phyloP scores from a whole-genome alignment of 2,888 invertebrate species.

The Antheraea assamensis region DNA sequence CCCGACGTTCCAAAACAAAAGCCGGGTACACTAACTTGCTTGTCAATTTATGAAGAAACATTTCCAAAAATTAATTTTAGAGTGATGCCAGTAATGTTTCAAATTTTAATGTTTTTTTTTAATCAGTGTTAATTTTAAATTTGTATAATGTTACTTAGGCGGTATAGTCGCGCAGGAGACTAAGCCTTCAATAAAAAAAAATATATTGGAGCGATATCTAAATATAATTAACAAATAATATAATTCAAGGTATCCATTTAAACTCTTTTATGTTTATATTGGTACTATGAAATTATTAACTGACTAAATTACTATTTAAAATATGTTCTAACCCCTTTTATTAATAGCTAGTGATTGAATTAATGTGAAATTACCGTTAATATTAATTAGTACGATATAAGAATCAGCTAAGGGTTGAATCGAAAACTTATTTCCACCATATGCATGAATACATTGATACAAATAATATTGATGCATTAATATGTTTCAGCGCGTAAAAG shows the following conservation, averaged over 20 bases:
- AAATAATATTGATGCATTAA: constrained; percentile 32
- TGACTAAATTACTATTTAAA: neutral
- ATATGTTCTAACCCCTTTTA: neutral
- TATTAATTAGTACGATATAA: neutral
- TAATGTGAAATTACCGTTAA: neutral
- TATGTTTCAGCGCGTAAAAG: constrained; percentile 28
- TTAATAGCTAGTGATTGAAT: neutral
- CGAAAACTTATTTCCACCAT: constrained; percentile 29
- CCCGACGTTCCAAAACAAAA: no score
- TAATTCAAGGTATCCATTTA: neutral
- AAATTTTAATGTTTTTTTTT: no score
- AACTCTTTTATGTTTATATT: neutral
- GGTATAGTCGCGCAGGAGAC: no score
- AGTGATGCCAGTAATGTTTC: no score
- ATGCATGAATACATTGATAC: constrained; percentile 21
- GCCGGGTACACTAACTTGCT: no score
- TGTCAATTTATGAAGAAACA: no score
- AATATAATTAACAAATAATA: neutral
- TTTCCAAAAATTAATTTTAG: no score
- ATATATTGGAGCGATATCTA: neutral
- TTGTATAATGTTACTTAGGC: no score
- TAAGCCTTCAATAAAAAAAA: no score
- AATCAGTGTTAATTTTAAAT: no score
- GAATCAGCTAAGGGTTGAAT: constrained; percentile 5
- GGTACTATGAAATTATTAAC: neutral